A percentile compares a stretch with the other conserved stretches of the same genome.
Evolutionary conservation across 2,113 vertebrate genomes (phyloP).

Genomic region (Daubentonia madagascariensis): DNA sequence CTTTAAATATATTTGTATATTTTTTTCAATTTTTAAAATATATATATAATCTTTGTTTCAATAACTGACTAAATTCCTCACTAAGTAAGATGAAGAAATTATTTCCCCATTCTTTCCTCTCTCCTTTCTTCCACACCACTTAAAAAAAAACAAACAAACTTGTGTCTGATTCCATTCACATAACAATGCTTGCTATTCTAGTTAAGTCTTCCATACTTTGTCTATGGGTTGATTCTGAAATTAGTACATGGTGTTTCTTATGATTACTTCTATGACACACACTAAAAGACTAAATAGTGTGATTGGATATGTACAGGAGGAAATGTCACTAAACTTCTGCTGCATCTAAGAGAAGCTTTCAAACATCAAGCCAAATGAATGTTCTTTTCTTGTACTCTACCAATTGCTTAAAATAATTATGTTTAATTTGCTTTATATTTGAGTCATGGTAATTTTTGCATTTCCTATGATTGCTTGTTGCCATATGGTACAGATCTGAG

Average conservation of each 20-base stretch:
- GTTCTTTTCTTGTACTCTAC: neutral
- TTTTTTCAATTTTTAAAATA: neutral
- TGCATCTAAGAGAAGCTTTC: neutral
- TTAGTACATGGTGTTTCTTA: neutral
- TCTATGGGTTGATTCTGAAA: neutral
- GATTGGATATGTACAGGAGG: neutral
- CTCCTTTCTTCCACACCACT: neutral
- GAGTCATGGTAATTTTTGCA: neutral
- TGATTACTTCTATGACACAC: neutral
- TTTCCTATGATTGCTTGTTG: neutral
- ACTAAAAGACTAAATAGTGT: neutral
- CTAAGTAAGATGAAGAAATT: neutral
- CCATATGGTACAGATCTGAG: neutral
- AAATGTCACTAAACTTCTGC: neutral
- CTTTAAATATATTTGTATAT: neutral
- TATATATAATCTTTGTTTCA: neutral
- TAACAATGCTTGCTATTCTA: neutral
- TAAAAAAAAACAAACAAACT: neutral
- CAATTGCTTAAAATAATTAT: neutral
- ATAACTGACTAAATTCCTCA: neutral
- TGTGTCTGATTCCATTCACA: neutral
- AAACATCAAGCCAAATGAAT: neutral
- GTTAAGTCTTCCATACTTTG: neutral
- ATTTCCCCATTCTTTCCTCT: neutral
- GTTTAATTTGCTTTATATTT: neutral